Base-by-base conservation (phyloP, 2,113 vertebrate genomes). In the Pimephales promelas region DNA sequence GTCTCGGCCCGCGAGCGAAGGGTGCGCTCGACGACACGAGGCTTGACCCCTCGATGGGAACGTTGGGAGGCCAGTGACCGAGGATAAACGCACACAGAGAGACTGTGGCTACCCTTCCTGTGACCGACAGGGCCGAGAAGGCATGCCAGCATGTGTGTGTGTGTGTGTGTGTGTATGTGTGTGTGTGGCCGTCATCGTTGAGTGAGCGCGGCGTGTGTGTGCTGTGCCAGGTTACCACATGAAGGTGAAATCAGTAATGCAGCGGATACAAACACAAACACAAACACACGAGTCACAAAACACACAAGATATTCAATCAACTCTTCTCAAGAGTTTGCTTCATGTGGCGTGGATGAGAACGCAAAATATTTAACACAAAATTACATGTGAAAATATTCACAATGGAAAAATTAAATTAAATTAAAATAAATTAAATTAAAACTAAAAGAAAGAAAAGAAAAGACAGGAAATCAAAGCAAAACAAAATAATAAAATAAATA, bases 111-210 rank as follows among this genome's bases (percentile, higher is more conserved):
- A 91, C 86, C 86, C 87, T 88, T 88, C 86, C 87, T 86, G 81
- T 92, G 89, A 92, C 88, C 84, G 83, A 89, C 76, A 85, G 82
- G 88, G 87, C 88, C 78, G 28, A 79, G 10, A 47, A 59, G 74
- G 71, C 64, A 83, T 90, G 91, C 89, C 90, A 90, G 89, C 61
- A 83, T 47, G 61, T n/a, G 54, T 64, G 31, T 28, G 82, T 83
- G 82, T 83, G 82, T 54, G 43, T 83, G 71, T 84, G 68, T 59
- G 73, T 84, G 68, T 59, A 62, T 52, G 84, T 82, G 49, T 72
- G 68, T 77, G 71, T 76, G 59, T 88, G 84, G 84, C 74, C 62
- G 80, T 85, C 77, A 83, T 84, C 43, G 83, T 85, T 83, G 47
- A 85, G 59, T 87, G 86, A 85, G 83, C 84, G 47, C 81, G 59